A percentile compares a stretch with the other conserved stretches of the same genome.
phyloP scores from a whole-genome alignment of 2,113 vertebrate genomes.

The Nanorana parkeri region DNA sequence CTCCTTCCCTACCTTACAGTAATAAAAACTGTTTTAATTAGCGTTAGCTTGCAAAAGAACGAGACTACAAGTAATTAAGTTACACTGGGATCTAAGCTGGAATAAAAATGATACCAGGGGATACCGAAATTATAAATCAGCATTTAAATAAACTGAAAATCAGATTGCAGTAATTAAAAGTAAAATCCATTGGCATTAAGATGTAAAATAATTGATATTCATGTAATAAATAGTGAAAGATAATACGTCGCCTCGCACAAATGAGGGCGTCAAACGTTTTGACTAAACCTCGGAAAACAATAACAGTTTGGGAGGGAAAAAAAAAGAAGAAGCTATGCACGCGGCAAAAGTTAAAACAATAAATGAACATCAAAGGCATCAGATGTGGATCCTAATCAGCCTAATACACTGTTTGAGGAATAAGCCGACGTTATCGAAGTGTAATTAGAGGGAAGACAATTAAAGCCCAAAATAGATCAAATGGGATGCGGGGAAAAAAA shows the following conservation, averaged over 20 bases:
- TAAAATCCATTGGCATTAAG: slow-evolving; percentile 65
- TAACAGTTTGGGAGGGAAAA: slow-evolving; percentile 16
- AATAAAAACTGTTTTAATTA: slow-evolving; percentile 70
- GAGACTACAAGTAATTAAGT: slow-evolving; percentile 71
- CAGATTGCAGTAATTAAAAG: slow-evolving; percentile 70
- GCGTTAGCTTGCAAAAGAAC: slow-evolving; percentile 65
- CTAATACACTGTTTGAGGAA: slow-evolving; percentile 72
- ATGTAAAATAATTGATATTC: slow-evolving; percentile 67
- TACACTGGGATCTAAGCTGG: slow-evolving; percentile 69
- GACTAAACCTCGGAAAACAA: slow-evolving; percentile 63
- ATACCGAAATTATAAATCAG: slow-evolving; percentile 70
- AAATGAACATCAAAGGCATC: slow-evolving; percentile 64
- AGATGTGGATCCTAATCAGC: slow-evolving; percentile 68
- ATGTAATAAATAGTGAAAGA: slow-evolving; percentile 62
- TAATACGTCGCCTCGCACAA: slow-evolving; percentile 49
- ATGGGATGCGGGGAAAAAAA: neutral
- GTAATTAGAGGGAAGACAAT: slow-evolving; percentile 77
- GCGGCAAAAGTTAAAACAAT: slow-evolving; percentile 63
- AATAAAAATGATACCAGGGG: slow-evolving; percentile 71
- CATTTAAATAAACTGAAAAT: slow-evolving; percentile 72
- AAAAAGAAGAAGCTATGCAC: slow-evolving; percentile 1
- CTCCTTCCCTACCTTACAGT: slow-evolving; percentile 65
- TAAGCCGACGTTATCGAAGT: slow-evolving; percentile 69
- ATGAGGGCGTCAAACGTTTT: slow-evolving; percentile 33
- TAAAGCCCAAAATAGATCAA: slow-evolving; percentile 64